These are phyloP conservation scores for Sebastes kiyomatsui DNA, from an alignment of 2,797 vertebrate species.

Conservation along the genomic window DNA sequence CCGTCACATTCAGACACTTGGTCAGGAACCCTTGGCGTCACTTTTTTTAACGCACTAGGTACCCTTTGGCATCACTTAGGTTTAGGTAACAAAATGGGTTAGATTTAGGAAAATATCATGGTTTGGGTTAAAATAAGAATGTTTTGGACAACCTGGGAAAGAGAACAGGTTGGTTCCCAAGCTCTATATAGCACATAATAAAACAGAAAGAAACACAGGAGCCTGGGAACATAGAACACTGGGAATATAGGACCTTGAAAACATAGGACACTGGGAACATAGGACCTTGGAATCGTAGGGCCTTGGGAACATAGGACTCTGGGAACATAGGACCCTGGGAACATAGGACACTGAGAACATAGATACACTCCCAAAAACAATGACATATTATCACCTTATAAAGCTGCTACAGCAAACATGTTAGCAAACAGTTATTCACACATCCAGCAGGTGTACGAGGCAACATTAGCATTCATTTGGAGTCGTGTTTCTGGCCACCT, in stretches of 20 bases:
- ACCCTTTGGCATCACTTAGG: too few relatives aligned
- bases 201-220: background rate
- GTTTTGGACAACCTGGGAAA: too few relatives aligned
- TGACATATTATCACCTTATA: background rate
- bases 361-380: background rate
- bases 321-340: background rate
- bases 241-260: background rate
- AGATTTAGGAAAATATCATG: accelerated
- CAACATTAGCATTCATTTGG: background rate
- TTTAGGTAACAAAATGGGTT: background rate
- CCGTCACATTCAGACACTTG: too few relatives aligned
- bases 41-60: too few relatives aligned
- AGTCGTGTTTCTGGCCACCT: too few relatives aligned
- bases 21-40: too few relatives aligned
- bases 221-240: too few relatives aligned
- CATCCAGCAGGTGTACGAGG: background rate
- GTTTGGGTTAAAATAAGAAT: background rate
- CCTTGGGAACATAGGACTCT: background rate
- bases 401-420: background rate
- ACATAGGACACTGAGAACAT: background rate
- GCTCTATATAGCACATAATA: too few relatives aligned
- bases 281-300: background rate
- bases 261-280: background rate
- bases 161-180: too few relatives aligned
- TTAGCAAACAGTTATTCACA: background rate